Evolutionary conservation across 2,797 vertebrate genomes (phyloP).

Genomic region (Phrynocephalus forsythii): DNA sequence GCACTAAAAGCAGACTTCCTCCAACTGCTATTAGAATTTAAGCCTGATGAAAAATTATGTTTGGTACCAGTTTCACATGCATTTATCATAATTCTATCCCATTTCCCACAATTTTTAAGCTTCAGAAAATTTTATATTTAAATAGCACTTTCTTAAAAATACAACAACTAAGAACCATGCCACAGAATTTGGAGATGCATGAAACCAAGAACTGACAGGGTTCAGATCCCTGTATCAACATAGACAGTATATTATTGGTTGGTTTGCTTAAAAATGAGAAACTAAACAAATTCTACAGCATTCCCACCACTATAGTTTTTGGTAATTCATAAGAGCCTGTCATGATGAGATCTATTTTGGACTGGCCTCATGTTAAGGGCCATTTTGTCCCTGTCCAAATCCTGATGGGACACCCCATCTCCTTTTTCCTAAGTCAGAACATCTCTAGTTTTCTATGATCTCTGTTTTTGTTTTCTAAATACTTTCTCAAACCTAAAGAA

Average conservation of each 20-base stretch:
- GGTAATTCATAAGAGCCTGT: not conserved
- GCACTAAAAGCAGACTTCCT: not conserved
- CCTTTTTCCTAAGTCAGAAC: too few relatives aligned
- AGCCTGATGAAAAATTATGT: not conserved
- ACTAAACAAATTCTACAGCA: not conserved
- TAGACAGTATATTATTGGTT: not conserved
- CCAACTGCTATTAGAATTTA: not conserved
- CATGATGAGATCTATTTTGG: not conserved
- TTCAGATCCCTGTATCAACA: not conserved
- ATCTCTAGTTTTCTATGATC: too few relatives aligned
- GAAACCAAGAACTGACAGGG: not conserved
- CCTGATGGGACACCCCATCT: too few relatives aligned
- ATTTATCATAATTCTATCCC: not conserved
- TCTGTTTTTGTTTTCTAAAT: too few relatives aligned
- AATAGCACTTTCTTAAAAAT: not conserved
- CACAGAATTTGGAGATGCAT: not conserved
- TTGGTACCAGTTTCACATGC: not conserved
- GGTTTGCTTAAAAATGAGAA: not conserved
- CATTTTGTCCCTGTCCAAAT: too few relatives aligned
- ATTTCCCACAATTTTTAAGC: not conserved
- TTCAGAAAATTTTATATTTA: not conserved
- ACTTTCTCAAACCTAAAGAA: too few relatives aligned
- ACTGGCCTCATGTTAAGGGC: too few relatives aligned
- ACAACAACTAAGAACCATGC: not conserved
- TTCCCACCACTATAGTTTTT: not conserved